phyloP scores from a whole-genome alignment of 2,797 vertebrate species.

The Geotrypetes seraphini region DNA sequence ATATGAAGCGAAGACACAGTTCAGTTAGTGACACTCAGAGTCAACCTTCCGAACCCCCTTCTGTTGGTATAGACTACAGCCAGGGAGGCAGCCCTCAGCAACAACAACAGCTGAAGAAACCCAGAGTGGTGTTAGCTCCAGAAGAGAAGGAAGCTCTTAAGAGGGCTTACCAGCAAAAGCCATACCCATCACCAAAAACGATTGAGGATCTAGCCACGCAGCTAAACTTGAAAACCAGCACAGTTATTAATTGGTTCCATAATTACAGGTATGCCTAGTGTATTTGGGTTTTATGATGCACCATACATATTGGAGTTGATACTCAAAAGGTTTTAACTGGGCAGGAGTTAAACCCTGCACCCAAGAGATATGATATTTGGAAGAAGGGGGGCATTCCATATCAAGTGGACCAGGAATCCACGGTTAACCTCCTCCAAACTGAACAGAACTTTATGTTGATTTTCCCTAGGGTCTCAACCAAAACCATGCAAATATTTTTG shows the following conservation, averaged over 20 bases:
- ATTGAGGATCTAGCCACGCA: constrained; percentile 97
- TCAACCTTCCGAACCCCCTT: constrained; percentile 67
- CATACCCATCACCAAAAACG: constrained; percentile 97
- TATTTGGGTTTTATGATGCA: too few species aligned
- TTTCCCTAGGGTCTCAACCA: too few species aligned
- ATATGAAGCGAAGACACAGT: constrained; percentile 91
- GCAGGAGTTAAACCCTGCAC: too few species aligned
- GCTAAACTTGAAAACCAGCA: constrained; percentile 98
- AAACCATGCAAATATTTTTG: too few species aligned
- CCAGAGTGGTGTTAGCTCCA: constrained; percentile 85
- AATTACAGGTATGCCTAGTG: constrained; percentile 76
- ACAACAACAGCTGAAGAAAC: constrained; percentile 89
- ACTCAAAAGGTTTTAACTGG: too few species aligned
- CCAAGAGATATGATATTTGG: too few species aligned
- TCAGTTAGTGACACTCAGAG: constrained; percentile 83
- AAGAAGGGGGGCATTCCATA: too few species aligned
- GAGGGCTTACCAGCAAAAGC: constrained; percentile 96
- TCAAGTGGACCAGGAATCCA: too few species aligned
- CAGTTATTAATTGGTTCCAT: constrained; percentile 99
- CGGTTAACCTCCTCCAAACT: too few species aligned
- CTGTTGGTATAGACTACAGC: constrained; percentile 69
- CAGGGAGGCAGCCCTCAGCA: constrained; percentile 79
- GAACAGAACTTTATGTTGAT: too few species aligned
- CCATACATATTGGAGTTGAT: too few species aligned
- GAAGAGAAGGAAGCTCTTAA: constrained; percentile 92